Conservation (phyloP, 2,797 vertebrate species). For the Channallabes apus region DNA sequence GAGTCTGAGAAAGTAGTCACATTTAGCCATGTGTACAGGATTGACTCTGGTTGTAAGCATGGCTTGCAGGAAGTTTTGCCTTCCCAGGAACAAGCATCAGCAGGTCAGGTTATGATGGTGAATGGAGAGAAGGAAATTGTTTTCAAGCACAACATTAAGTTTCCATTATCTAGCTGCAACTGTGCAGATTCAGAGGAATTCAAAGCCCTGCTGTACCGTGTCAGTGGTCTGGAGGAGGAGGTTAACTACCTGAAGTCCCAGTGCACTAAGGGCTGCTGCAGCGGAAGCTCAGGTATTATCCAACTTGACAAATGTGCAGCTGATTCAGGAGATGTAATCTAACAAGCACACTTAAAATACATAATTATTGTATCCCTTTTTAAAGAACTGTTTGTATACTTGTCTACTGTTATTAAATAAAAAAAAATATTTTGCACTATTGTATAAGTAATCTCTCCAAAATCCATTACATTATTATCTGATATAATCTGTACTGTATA, state of each 20-base stretch:
- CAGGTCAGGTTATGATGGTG: constrained; percentile 45
- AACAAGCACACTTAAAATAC: not conserved
- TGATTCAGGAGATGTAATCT: not conserved
- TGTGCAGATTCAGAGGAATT: constrained; percentile 76
- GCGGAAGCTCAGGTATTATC: constrained; percentile 51
- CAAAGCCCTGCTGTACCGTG: constrained; percentile 78
- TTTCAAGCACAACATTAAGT: constrained; percentile 85
- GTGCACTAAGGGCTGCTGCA: constrained; percentile 80
- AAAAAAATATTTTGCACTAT: not conserved
- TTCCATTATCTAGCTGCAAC: constrained; percentile 75
- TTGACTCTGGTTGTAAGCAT: constrained; percentile 76
- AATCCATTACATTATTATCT: not conserved
- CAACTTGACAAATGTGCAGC: not conserved
- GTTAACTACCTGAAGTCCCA: constrained; percentile 79
- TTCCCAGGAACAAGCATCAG: constrained; percentile 55
- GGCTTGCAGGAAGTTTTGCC: constrained; percentile 59
- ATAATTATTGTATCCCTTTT: not conserved
- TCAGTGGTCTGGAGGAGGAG: constrained; percentile 86
- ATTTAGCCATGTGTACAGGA: constrained; percentile 86
- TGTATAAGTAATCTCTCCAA: not conserved
- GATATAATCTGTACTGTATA: not conserved
- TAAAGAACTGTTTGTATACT: not conserved
- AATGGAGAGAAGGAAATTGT: constrained; percentile 81
- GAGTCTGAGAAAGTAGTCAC: constrained; percentile 76
- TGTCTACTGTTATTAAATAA: not conserved